Evolutionary conservation across 2,113 vertebrate species (phyloP), one percentile per base, ranked within the genome.

Genomic region (Tachuris rubrigastra): DNA sequence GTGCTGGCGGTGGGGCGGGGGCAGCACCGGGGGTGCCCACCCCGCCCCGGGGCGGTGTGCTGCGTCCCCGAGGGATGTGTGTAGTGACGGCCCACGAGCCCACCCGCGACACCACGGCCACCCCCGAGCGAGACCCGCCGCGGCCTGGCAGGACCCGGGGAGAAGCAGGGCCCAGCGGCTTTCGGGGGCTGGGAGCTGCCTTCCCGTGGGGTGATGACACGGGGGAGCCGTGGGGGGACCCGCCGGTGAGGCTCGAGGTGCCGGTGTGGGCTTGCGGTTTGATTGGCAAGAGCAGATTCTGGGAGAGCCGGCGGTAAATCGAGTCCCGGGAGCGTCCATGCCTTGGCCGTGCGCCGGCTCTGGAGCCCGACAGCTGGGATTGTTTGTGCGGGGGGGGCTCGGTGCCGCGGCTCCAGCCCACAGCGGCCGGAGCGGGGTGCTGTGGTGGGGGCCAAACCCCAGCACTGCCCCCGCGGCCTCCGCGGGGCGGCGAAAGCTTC

Each of bases 301-400:
- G 65, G 78, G 66, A 89, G 77, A 67, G 87, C 77, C 39, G 52
- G 68, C 10, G 17, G 53, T 92, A 80, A 86, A 85, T 10, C 31
- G 59, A 65, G 50, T 90, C 69, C 37, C 3, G 56, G 88, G 85
- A 59, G 85, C 60, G 56, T 12, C 68, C 25, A 5, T 49, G 76
- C 31, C 81, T 93, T 93, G 83, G 86, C 87, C 39, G 18, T 8
- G n/a, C 35, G 73, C 85, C 87, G 85, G 63, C 55, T 31, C 83
- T 49, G 56, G 94, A 75, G 79, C 90, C 66, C 66, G 90, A 85
- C 94, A 93, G 91, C 91, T 89, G 95, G 35, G 96, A 49, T 80
- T 94, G 90, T 93, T 94, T 93, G 95, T 86, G 20, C 63, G 87
- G 66, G 50, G 16, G 62, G 62, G 21, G 21, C 42, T 55, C 69